phyloP scores from a whole-genome alignment of 2,888 invertebrate species.

The Ctena decussata region DNA sequence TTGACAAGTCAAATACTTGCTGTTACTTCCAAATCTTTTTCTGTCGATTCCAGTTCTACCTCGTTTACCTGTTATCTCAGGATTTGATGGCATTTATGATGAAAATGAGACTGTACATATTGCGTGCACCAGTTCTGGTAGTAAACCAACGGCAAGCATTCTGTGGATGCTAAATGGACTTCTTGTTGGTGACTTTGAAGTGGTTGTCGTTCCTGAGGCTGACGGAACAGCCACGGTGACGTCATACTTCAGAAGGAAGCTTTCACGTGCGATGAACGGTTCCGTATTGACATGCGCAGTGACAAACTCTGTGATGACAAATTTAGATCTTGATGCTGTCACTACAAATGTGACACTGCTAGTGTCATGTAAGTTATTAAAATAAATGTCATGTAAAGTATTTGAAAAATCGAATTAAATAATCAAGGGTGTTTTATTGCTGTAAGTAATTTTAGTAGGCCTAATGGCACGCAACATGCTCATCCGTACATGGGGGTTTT shows the following conservation, averaged over 20 bases:
- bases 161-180: slow-evolving; percentile 41
- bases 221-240: slow-evolving; percentile 46
- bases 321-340: slow-evolving; percentile 16
- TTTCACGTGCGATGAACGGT: slow-evolving; percentile 52
- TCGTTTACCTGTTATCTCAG: slow-evolving; percentile 32
- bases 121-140: slow-evolving; percentile 44
- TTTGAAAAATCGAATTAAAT: no score
- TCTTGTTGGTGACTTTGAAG: slow-evolving; percentile 39
- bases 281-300: slow-evolving; percentile 57
- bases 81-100: slow-evolving; percentile 53
- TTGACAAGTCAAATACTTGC: no score
- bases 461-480: no score
- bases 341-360: slow-evolving; percentile 34
- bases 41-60: slow-evolving; percentile 42
- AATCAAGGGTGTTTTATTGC: no score
- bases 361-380: slow-evolving; percentile 49
- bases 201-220: slow-evolving; percentile 36
- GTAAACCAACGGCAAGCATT: slow-evolving; percentile 39
- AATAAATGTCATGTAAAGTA: no score
- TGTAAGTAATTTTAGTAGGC: no score
- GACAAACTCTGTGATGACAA: slow-evolving; percentile 37
- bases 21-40: no score
- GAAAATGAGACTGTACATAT: slow-evolving; percentile 19
- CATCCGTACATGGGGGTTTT: no score
- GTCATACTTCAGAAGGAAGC: slow-evolving; percentile 21